Evolutionary conservation across 2,797 vertebrate species (phyloP).

Genomic region (Thaleichthys pacificus): DNA sequence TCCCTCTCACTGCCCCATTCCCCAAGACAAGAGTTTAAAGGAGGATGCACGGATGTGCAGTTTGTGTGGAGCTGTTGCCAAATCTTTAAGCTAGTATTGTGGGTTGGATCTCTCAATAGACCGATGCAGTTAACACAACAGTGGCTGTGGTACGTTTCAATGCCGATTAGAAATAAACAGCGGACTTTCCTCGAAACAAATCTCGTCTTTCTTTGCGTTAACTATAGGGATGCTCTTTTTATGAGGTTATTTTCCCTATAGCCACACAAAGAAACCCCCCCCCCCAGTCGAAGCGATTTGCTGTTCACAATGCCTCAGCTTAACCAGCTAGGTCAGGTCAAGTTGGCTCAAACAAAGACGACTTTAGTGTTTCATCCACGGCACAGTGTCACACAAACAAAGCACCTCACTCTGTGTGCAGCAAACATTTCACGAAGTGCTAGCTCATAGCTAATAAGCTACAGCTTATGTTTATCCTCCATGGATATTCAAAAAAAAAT

Average conservation of each 20-base stretch:
- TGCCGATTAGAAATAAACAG: constrained; percentile 70
- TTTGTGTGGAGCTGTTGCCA: constrained; percentile 52
- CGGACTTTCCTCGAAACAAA: constrained; percentile 70
- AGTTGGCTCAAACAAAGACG: constrained; percentile 83
- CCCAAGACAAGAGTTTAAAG: background rate
- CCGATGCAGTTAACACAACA: constrained; percentile 31
- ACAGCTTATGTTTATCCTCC: constrained; percentile 54
- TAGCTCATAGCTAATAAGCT: constrained; percentile 50
- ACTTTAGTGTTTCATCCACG: constrained; percentile 80
- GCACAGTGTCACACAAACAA: constrained; percentile 77
- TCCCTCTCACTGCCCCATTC: constrained; percentile 1
- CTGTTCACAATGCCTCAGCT: constrained; percentile 83
- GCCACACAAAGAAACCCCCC: constrained; percentile 77
- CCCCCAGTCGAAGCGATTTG: constrained; percentile 80
- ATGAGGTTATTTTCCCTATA: constrained; percentile 75
- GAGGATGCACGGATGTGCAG: constrained; percentile 13
- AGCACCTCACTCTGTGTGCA: constrained; percentile 70
- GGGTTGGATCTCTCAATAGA: constrained; percentile 34
- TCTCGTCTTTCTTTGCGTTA: constrained; percentile 74
- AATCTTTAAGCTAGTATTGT: constrained; percentile 48
- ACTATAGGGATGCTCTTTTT: constrained; percentile 75
- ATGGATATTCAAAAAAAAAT: constrained; percentile 38
- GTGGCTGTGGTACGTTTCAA: constrained; percentile 58
- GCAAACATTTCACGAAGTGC: constrained; percentile 74
- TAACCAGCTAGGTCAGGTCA: constrained; percentile 87